Conservation (phyloP, 2,113 vertebrate genomes). For the Sphaerodactylus townsendi region DNA sequence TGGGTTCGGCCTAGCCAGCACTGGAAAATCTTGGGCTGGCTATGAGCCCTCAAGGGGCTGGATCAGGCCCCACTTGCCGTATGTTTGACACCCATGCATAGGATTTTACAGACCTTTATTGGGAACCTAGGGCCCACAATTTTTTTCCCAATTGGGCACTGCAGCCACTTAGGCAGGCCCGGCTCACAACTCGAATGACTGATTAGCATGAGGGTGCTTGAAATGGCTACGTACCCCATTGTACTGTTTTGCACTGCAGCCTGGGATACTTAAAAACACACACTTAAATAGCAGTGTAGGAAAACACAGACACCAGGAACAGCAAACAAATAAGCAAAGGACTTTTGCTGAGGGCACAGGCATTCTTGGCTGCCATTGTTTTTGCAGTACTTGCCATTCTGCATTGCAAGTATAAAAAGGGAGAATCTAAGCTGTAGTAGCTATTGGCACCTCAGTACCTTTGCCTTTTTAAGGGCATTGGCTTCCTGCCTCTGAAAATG, state of each 20-base stretch:
- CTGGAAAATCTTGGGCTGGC: no score
- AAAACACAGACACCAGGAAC: background rate
- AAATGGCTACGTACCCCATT: conserved; percentile 1
- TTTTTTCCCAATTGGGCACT: no score
- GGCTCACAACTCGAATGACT: conserved; percentile 15
- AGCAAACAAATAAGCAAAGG: background rate
- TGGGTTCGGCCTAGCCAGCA: no score
- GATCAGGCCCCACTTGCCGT: no score
- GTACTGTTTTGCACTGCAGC: background rate
- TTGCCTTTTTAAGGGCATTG: background rate
- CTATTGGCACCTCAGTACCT: background rate
- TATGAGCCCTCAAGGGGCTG: no score
- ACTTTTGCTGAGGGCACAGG: background rate
- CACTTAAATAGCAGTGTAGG: background rate
- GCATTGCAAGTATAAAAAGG: background rate
- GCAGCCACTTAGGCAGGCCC: no score
- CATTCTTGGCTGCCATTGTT: background rate
- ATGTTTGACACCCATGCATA: no score
- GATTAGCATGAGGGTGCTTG: conserved; percentile 1
- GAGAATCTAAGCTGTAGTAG: background rate
- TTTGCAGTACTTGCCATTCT: background rate
- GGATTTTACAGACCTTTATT: no score
- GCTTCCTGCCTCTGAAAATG: background rate
- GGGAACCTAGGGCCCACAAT: no score
- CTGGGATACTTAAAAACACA: background rate